A percentile compares a stretch with the other conserved stretches of the same genome.
phyloP scores from a whole-genome alignment of 1,140 invertebrate species.

The Aphidius gifuensis region DNA sequence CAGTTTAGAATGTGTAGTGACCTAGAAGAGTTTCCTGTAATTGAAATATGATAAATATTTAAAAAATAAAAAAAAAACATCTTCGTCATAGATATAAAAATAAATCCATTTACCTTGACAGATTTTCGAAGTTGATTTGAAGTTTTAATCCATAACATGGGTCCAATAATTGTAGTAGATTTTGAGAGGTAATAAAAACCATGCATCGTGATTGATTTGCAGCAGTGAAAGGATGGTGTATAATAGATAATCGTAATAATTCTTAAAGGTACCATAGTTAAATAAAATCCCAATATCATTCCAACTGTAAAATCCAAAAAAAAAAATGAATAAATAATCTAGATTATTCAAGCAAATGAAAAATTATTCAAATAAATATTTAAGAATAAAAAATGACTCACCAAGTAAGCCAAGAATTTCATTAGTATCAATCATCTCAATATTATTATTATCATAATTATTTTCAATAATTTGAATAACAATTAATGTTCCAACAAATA shows the following conservation, averaged over 20 bases:
- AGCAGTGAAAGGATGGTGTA: conserved; percentile 30
- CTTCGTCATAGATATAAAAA: conserved; percentile 1
- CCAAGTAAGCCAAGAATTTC: background rate
- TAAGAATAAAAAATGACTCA: background rate
- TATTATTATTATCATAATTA: conserved; percentile 1
- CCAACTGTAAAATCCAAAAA: conserved; percentile 29
- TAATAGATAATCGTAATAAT: conserved; percentile 31
- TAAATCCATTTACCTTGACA: conserved; percentile 30
- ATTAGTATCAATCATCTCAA: background rate
- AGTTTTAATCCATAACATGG: conserved; percentile 32
- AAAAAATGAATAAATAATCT: background rate
- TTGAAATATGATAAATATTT: background rate
- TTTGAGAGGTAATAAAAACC: conserved; percentile 34
- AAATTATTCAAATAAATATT: conserved; percentile 21
- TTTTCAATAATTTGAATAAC: conserved; percentile 26
- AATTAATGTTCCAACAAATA: conserved; percentile 31
- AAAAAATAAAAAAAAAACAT: background rate
- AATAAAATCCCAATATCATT: conserved; percentile 31
- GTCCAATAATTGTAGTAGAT: conserved; percentile 32
- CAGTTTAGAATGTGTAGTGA: background rate
- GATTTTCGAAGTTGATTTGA: conserved; percentile 27
- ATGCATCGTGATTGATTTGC: conserved; percentile 28
- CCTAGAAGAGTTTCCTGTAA: conserved; percentile 24
- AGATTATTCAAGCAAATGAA: background rate
- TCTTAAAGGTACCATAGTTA: conserved; percentile 39